Evolutionary conservation across 2,888 invertebrate genomes (phyloP), one percentile per base, ranked within the genome.

Genomic region (Diarsia rubi): DNA sequence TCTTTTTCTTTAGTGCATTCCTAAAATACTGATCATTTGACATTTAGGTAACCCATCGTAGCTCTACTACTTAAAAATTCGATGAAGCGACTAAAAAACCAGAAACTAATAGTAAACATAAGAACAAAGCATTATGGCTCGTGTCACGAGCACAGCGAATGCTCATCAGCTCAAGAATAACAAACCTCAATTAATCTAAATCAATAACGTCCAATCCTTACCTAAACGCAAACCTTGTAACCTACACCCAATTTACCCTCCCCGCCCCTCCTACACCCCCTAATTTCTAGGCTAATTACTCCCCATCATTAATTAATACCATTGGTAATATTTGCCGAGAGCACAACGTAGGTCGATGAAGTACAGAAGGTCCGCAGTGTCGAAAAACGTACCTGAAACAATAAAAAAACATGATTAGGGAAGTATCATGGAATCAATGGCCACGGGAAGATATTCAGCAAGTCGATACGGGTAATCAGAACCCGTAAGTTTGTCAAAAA

Each of bases 271-370:
- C 45, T 21, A 21, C n/a, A 3, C 2, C 49, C 27, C 14, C 37
- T 14, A 24, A 52, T 52, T 52, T 16, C 16, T 27, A 44, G 21
- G n/a, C 45, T 82, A 76, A 76, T 69, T 69, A 37, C 62, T 49
- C 27, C 27, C 62, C 6, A 59, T 59, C 63, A 65, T 64, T 11
- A 63, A 59, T 54, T 8, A 52, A 72, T 49, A 49, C 62, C n/a
- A 24, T 49, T 37, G 31, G 31, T 60, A 42, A 72, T 80, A 74
- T 84, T 84, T 74, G 52, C 66, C 52, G 49, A 12, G 12, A 44
- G 14, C 44, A 69, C 44, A 49, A 4, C 24, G 37, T 19, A 69
- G 14, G 37, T 19, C 60, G 14, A 21, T 16, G 11, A 14, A 14
- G 5, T n/a, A 19, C 59, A 78, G 75, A 79, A 52, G 44, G 24